These are phyloP conservation scores for Drosophila gunungcola DNA, from an alignment of 1,140 invertebrate species.

Conservation along the genomic window DNA sequence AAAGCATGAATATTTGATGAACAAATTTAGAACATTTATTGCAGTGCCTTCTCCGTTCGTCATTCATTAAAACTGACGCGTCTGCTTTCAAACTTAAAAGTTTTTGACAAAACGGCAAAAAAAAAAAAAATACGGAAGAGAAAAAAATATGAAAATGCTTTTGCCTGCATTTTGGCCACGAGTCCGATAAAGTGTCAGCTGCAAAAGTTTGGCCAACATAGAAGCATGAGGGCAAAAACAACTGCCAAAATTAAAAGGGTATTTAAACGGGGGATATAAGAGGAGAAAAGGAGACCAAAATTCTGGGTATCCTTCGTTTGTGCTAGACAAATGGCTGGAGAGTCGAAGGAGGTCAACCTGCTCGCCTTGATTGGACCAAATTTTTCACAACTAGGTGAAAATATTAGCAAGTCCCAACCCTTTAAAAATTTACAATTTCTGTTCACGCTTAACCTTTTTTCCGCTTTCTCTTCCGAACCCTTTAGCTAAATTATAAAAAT, in stretches of 20 bases:
- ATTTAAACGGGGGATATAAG: neutral
- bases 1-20: too few species aligned
- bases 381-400: conserved; percentile 22
- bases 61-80: conserved; percentile 59
- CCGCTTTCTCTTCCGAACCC: too few species aligned
- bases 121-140: neutral
- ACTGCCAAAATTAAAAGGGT: conserved; percentile 34
- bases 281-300: neutral
- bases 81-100: conserved; percentile 42
- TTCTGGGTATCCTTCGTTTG: conserved; percentile 16
- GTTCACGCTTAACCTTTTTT: too few species aligned
- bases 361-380: conserved; percentile 13
- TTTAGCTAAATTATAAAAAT: neutral
- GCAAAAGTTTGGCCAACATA: conserved; percentile 52
- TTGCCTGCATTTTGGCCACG: conserved; percentile 60
- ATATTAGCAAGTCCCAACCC: neutral
- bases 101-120: conserved; percentile 39
- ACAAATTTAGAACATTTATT: neutral
- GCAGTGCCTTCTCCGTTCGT: conserved; percentile 35
- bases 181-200: conserved; percentile 70
- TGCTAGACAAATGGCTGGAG: conserved; percentile 16
- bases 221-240: conserved; percentile 38
- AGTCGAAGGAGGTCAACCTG: conserved; percentile 12
- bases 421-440: too few species aligned
- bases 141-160: conserved; percentile 24